A percentile compares a stretch with the other conserved stretches of the same genome.
Conservation (phyloP, 2,113 vertebrate genomes). For the Argyrosomus japonicus region DNA sequence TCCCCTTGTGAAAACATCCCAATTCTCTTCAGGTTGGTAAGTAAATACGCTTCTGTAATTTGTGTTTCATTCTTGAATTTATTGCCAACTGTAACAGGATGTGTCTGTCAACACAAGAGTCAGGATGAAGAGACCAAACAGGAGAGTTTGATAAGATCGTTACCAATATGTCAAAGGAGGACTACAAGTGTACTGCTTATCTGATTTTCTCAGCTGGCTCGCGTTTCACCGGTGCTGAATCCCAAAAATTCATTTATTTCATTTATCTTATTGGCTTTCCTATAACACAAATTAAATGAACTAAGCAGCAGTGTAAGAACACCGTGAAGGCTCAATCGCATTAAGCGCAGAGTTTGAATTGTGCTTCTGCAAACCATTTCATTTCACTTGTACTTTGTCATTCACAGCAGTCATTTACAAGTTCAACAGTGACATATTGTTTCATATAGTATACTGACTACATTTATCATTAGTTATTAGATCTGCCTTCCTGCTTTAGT, state of each 20-base stretch:
- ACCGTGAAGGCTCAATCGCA: constrained; percentile 1
- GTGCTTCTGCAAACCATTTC: constrained; percentile 1
- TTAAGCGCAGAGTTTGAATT: constrained; percentile 2
- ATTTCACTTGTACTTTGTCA: background rate
- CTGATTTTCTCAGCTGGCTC: constrained; percentile 49
- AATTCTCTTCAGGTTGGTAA: constrained; percentile 43
- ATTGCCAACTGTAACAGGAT: constrained; percentile 50
- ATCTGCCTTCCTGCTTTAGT: background rate
- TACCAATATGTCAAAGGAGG: constrained; percentile 53
- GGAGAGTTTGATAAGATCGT: constrained; percentile 46
- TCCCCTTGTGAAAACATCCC: constrained; percentile 44
- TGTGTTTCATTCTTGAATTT: constrained; percentile 41
- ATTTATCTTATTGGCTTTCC: constrained; percentile 28
- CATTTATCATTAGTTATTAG: background rate
- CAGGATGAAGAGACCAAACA: constrained; percentile 57
- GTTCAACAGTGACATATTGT: background rate
- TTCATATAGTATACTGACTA: background rate
- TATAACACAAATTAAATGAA: constrained; percentile 31
- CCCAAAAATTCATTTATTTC: constrained; percentile 15
- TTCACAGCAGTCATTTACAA: too few species aligned
- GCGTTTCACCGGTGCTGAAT: constrained; percentile 39
- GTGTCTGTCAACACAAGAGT: constrained; percentile 57
- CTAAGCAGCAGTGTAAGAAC: constrained; percentile 5
- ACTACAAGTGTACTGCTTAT: constrained; percentile 34
- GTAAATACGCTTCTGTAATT: constrained; percentile 54